Conservation (phyloP, 2,797 vertebrate genomes). For the Enteromius radiatus region DNA sequence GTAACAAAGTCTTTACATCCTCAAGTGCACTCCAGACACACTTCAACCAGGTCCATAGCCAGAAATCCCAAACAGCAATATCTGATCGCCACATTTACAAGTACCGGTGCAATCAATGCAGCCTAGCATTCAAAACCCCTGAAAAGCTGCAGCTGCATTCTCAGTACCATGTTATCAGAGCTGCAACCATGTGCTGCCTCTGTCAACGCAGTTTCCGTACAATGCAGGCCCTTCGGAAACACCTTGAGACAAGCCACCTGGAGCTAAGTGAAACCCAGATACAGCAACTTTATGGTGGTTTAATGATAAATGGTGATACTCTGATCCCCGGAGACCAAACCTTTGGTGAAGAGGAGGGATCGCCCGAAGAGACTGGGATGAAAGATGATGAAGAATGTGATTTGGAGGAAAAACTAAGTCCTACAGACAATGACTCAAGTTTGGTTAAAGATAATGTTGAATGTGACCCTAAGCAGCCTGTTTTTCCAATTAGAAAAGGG, state of each 20-base stretch:
- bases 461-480: slow-evolving; percentile 85
- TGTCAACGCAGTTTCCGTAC: slow-evolving; percentile 98
- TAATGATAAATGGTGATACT: slow-evolving; percentile 84
- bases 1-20: slow-evolving; percentile 92
- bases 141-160: slow-evolving; percentile 97
- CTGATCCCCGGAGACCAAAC: slow-evolving; percentile 78
- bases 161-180: slow-evolving; percentile 98
- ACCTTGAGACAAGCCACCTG: slow-evolving; percentile 94
- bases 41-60: slow-evolving; percentile 84
- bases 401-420: slow-evolving; percentile 87
- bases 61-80: slow-evolving; percentile 85
- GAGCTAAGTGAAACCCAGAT: slow-evolving; percentile 88
- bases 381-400: slow-evolving; percentile 86
- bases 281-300: slow-evolving; percentile 86
- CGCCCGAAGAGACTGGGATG: slow-evolving; percentile 78
- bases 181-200: slow-evolving; percentile 97
- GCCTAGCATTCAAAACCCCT: slow-evolving; percentile 96
- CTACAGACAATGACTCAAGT: slow-evolving; percentile 80
- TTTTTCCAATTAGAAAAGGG: slow-evolving; percentile 85
- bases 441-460: slow-evolving; percentile 84
- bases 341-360: slow-evolving; percentile 61
- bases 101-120: slow-evolving; percentile 98
- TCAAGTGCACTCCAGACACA: slow-evolving; percentile 90
- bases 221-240: slow-evolving; percentile 95
- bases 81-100: slow-evolving; percentile 98